Evolutionary conservation across 2,113 vertebrate species (phyloP).

Genomic region (Gopherus flavomarginatus): DNA sequence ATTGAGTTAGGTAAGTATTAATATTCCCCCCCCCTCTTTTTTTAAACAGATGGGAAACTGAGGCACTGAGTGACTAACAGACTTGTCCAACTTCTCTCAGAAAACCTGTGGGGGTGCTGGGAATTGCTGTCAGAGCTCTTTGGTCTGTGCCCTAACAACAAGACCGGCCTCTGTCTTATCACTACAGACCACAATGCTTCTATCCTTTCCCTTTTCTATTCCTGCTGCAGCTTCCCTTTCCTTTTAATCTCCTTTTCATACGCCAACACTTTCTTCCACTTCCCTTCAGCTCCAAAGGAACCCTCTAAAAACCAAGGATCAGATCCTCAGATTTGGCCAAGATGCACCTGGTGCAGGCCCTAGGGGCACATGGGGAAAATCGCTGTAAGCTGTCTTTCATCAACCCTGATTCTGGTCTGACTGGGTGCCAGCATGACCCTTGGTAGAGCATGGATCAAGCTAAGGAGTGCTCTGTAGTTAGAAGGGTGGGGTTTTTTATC

Average conservation of each 20-base stretch:
- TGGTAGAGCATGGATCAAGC: constrained; percentile 67
- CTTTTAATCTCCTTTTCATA: constrained; percentile 43
- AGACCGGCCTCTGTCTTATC: constrained; percentile 31
- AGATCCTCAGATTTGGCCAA: constrained; percentile 64
- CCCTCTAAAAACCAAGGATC: constrained; percentile 56
- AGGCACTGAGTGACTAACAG: background rate
- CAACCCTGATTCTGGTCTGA: constrained; percentile 70
- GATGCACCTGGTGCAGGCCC: constrained; percentile 66
- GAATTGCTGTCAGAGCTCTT: constrained; percentile 22
- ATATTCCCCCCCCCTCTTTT: background rate
- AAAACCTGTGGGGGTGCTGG: background rate
- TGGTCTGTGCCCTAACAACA: constrained; percentile 18
- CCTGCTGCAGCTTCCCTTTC: constrained; percentile 33
- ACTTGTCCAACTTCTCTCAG: background rate
- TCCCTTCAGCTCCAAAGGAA: constrained; percentile 50
- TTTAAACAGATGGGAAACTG: background rate
- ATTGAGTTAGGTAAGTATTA: background rate
- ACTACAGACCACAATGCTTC: constrained; percentile 36
- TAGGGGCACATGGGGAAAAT: constrained; percentile 44
- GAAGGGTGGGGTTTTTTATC: constrained; percentile 26
- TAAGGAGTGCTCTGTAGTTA: constrained; percentile 69
- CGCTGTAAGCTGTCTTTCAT: constrained; percentile 69
- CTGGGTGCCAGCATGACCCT: constrained; percentile 71
- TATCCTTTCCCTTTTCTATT: background rate
- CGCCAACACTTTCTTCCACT: constrained; percentile 18